Base-by-base conservation (phyloP, 2,888 invertebrate species). In the Leucozona laternaria region DNA sequence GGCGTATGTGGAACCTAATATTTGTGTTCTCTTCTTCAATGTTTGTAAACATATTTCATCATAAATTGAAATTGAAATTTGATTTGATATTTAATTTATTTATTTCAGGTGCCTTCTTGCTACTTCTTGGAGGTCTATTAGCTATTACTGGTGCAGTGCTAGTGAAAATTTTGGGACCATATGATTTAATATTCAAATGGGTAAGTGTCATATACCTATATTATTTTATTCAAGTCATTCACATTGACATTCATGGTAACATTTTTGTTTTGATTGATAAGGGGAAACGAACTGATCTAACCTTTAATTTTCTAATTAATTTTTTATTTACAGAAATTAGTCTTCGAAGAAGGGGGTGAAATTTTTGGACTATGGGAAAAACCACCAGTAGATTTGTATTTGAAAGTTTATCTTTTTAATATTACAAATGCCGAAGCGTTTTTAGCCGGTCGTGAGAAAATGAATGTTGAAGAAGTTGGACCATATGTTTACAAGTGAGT, bases 401-500 rank as follows among this genome's bases (percentile, higher is more conserved):
- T 96, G 28, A 95, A 95, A 89, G 95, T 97, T 0, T 97, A 95
- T 90, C 93, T 97, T 2, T 97, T 97, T 93, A 97, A 97, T 90
- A 94, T 97, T 3, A 97, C 97, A 10, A 97, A 97, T 90, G 94
- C 94, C 13, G 96, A 96, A 5, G 96, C 95, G 5, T 97, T 95
- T 91, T 93, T 97, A 91, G 93, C 94, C 0, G 97, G 97, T 0
- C 95, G 94, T 5, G 94, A 94, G 45, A 96, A 96, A 90, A 91
- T 97, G 25, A 94, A 94, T 70, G 93, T 97, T 2, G 93, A 96
- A 88, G 95, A 98, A 93, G 94, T 97, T 11, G 98, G 98, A 0
- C 98, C 97, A 0, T 97, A 97, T 91, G 96, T 97, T 0, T 98
- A 98, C 93, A 96, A 95, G 98, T 98, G 93, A 94, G 94, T 53